Evolutionary conservation across 1,140 invertebrate species (phyloP).

Genomic region (Drosophila sulfurigaster): DNA sequence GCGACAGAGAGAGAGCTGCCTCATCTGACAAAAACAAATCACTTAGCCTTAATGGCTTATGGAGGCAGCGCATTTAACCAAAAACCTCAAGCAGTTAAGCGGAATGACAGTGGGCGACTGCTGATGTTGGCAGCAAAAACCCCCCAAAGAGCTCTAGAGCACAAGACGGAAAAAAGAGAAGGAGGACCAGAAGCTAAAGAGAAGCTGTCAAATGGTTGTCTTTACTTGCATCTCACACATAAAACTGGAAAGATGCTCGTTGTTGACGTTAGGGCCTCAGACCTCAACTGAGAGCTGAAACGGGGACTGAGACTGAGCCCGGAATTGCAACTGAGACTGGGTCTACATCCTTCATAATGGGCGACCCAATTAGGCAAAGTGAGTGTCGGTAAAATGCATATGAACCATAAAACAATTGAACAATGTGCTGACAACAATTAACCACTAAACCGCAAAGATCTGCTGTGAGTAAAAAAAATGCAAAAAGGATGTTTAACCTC

Average conservation of each 20-base stretch:
- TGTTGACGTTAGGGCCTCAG: constrained; percentile 24
- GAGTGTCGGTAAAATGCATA: constrained; percentile 76
- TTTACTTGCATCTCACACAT: constrained; percentile 51
- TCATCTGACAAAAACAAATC: constrained; percentile 75
- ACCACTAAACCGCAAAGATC: constrained; percentile 46
- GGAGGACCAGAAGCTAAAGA: constrained; percentile 27
- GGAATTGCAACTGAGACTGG: constrained; percentile 16
- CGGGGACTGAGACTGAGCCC: background rate
- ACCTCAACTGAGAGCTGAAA: constrained; percentile 13
- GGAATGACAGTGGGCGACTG: constrained; percentile 39
- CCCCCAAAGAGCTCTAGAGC: background rate
- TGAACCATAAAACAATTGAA: constrained; percentile 83
- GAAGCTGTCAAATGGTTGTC: constrained; percentile 77
- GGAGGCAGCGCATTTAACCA: constrained; percentile 77
- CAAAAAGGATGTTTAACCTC: background rate
- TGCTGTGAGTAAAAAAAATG: background rate
- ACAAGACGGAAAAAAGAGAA: background rate
- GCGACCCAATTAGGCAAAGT: constrained; percentile 82
- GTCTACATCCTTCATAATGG: constrained; percentile 57
- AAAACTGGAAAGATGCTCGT: constrained; percentile 72
- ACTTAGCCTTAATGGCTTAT: constrained; percentile 82
- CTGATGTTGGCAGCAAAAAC: background rate
- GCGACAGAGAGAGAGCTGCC: constrained; percentile 21
- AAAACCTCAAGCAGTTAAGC: constrained; percentile 81
- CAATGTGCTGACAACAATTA: constrained; percentile 72